Evolutionary conservation across 2,888 invertebrate species (phyloP), one percentile per base, ranked within the genome.

Genomic region (Eustalomyia histrio): DNA sequence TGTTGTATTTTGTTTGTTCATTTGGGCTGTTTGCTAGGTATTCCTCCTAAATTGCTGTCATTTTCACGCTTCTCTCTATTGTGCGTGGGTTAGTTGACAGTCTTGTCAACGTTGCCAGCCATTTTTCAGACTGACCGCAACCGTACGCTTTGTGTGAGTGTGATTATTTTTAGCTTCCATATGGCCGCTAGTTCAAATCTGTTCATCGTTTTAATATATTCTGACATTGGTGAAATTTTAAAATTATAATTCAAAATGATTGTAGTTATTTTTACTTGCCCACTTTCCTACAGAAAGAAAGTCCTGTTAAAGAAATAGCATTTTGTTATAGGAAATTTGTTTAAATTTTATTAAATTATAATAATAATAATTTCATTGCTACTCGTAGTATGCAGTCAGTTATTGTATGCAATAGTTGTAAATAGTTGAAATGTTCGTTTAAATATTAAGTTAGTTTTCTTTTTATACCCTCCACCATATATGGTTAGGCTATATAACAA

Each of bases 61-160:
- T n/a, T 43, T 16, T 57, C 50, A 24, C 50, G 21, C 69, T 60
- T 10, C n/a, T 18, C 53, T 5, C 18, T 16, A n/a, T 55, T 65
- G 21, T 21, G 78, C 73, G 63, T 79, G 73, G 64, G 73, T 57
- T 58, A 52, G 63, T n/a, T 52, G 53, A 17, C 67, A 55, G 24
- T 47, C 18, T 16, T 67, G 61, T 43, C 29, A 61, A 29, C 67
- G 17, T 21, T 55, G n/a, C 17, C 50, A 24, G 21, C 21, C 57
- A 57, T 18, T 55, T 63, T 35, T 53, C 4, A 16, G 55, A 17
- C 21, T 21, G 68, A 17, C 21, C 21, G 21, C 2, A 21, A 21
- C 21, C 21, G 21, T 21, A 21, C 4, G 21, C 4, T 21, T 21
- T 21, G 21, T 21, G 4, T 21, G 21, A 3, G 4, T 21, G 21